Evolutionary conservation across 2,797 vertebrate species (phyloP).

Genomic region (Helostoma temminkii): DNA sequence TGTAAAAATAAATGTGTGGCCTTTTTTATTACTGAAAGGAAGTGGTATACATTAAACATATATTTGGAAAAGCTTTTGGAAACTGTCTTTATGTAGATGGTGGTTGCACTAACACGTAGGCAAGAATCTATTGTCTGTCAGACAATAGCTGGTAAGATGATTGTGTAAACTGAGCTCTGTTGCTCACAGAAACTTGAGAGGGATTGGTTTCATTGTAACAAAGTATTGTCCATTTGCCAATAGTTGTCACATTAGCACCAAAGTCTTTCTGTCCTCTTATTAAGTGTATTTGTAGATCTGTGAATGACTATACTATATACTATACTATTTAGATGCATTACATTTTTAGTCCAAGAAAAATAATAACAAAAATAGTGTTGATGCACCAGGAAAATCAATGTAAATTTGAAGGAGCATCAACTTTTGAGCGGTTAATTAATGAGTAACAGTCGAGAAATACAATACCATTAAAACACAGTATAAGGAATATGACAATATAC

Average conservation of each 20-base stretch:
- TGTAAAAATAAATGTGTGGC: neutral
- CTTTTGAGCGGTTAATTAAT: neutral
- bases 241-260: neutral
- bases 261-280: neutral
- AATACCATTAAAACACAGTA: neutral
- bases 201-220: slow-evolving; percentile 50
- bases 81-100: neutral
- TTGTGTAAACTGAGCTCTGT: slow-evolving; percentile 59
- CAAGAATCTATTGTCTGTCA: neutral
- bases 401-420: neutral
- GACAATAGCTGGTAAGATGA: slow-evolving; percentile 20
- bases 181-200: slow-evolving; percentile 57
- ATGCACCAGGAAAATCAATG: neutral
- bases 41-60: neutral
- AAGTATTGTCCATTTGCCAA: slow-evolving; percentile 4
- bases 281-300: neutral
- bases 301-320: no score
- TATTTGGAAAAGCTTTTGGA: neutral
- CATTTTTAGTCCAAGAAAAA: neutral
- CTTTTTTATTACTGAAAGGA: slow-evolving; percentile 6
- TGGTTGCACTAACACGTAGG: neutral
- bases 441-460: neutral
- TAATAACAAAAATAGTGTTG: neutral
- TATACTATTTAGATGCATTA: neutral
- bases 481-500: neutral